Base-by-base conservation (phyloP, 2,113 vertebrate genomes). In the Uropsilus gracilis region DNA sequence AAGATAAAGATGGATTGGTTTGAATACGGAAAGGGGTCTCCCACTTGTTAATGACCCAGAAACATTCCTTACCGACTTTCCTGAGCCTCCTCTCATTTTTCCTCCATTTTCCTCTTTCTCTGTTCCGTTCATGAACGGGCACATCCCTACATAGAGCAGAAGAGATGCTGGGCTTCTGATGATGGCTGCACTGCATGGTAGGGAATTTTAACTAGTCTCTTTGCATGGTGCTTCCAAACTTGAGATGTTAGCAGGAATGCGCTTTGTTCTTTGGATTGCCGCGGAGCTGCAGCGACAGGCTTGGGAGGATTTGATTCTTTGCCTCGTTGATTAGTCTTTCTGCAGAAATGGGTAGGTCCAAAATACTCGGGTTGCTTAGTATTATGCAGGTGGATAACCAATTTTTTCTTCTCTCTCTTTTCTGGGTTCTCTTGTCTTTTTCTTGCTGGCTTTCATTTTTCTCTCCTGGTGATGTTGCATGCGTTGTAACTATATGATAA, bases 311-410 rank as follows among this genome's bases (percentile, higher is more conserved):
- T 97, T 97, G 96, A 93, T 95, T 87, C 96, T 98, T 97, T 97
- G 95, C 97, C 93, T 96, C 95, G 94, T 88, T 98, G 97, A 97
- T 96, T 97, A 96, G 97, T 97, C 95, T 98, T 96, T 98, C 98
- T 97, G 87, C 98, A 97, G 98, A 98, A 96, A 98, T 98, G 98
- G 98, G 98, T 98, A 98, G 96, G 98, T 98, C 80, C 93, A 63
- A 73, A 94, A 89, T 69, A 85, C 94, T 98, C 72, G 10, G 34
- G 46, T 95, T 97, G 94, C 93, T 98, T 87, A 86, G 55, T 95
- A 28, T 97, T 96, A 30, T 92, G 96, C 96, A 95, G 96, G 89
- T 90, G 90, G 76, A 66, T 97, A 84, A 86, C 89, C 85, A 59
- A 76, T 96, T 72, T 71, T 82, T 92, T 64, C 86, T 94, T 91